A percentile compares a stretch with the other conserved stretches of the same genome.
Evolutionary conservation across 2,113 vertebrate species (phyloP).

Genomic region (zebrafish (Danio rerio)): DNA sequence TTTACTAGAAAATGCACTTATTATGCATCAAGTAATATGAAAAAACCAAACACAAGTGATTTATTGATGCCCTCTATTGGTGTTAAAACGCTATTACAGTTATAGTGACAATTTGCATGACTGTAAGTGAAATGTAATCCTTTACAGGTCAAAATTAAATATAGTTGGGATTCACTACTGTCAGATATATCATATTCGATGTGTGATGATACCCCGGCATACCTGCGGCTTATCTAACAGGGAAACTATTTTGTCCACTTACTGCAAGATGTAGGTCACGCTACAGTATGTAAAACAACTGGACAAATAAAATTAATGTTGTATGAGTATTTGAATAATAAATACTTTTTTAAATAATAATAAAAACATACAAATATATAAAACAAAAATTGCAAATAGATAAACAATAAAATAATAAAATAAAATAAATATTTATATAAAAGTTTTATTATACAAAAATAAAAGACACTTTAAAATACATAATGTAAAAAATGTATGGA

Average conservation of each 20-base stretch:
- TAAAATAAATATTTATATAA: too few relatives aligned
- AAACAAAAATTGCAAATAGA: too few relatives aligned
- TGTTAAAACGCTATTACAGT: slow-evolving; percentile 12
- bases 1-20: background rate
- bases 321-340: too few relatives aligned
- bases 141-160: background rate
- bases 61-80: slow-evolving; percentile 32
- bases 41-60: background rate
- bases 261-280: background rate
- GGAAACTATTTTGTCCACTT: background rate
- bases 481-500: too few relatives aligned
- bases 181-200: background rate
- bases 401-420: too few relatives aligned
- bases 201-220: background rate
- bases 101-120: background rate
- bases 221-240: background rate
- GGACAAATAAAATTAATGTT: too few relatives aligned
- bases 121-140: slow-evolving; percentile 5
- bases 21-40: background rate
- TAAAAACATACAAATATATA: too few relatives aligned
- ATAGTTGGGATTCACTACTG: background rate
- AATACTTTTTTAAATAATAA: too few relatives aligned
- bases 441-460: too few relatives aligned
- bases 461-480: too few relatives aligned
- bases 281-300: background rate